Conservation (phyloP, 2,113 vertebrate genomes). For the Melanostigma gelatinosum region DNA sequence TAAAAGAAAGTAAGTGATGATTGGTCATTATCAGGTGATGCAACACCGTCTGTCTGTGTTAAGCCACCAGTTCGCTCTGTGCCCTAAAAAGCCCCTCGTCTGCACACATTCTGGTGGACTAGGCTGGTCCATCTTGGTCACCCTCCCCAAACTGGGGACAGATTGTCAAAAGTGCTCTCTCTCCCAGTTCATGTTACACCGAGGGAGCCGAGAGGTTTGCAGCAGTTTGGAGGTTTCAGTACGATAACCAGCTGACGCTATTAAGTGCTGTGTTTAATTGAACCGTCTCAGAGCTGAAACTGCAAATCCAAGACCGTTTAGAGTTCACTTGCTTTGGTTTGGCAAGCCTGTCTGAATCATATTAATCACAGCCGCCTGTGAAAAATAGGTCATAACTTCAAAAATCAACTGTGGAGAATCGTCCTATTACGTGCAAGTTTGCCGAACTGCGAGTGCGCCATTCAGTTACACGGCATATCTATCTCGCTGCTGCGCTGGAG, state of each 20-base stretch:
- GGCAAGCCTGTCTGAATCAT: slow-evolving; percentile 73
- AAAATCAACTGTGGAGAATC: slow-evolving; percentile 46
- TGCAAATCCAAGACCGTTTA: slow-evolving; percentile 49
- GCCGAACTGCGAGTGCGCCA: slow-evolving; percentile 61
- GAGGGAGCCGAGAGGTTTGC: slow-evolving; percentile 75
- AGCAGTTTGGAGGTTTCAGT: slow-evolving; percentile 78
- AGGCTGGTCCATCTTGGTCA: slow-evolving; percentile 45
- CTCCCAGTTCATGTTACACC: slow-evolving; percentile 49
- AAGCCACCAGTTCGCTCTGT: slow-evolving; percentile 52
- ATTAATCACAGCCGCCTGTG: slow-evolving; percentile 64
- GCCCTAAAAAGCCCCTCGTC: slow-evolving; percentile 68
- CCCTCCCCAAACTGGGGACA: slow-evolving; percentile 71
- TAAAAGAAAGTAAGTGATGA: slow-evolving; percentile 43
- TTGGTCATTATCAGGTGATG: slow-evolving; percentile 68
- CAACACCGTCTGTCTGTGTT: slow-evolving; percentile 70
- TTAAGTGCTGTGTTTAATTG: slow-evolving; percentile 65
- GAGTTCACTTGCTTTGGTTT: slow-evolving; percentile 73
- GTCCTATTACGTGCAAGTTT: slow-evolving; percentile 45
- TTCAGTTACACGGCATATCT: slow-evolving; percentile 53
- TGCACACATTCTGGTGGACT: slow-evolving; percentile 52
- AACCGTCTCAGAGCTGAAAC: slow-evolving; percentile 45
- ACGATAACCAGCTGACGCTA: slow-evolving; percentile 62
- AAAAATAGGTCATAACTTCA: slow-evolving; percentile 61
- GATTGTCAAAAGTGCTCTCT: slow-evolving; percentile 77
- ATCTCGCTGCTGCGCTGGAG: slow-evolving; percentile 65